Conservation (phyloP, 1,140 invertebrate species). For the Sinella curviseta region DNA sequence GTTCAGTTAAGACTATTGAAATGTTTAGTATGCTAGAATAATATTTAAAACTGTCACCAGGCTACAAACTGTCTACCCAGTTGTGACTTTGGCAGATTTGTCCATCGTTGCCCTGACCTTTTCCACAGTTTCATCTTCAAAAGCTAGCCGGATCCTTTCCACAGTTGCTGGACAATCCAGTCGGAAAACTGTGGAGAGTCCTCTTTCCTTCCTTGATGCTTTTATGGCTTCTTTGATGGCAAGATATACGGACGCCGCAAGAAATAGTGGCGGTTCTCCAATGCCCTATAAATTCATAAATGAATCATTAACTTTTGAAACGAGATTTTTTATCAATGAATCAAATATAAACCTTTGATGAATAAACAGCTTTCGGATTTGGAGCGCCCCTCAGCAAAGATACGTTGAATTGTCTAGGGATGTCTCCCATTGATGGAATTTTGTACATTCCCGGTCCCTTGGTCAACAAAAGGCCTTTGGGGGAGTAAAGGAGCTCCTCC, state of each 20-base stretch:
- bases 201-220: slow-evolving; percentile 53
- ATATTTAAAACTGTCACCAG: too few relatives aligned
- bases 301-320: background rate
- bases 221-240: slow-evolving; percentile 62
- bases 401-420: slow-evolving; percentile 66
- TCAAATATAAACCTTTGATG: slow-evolving; percentile 62
- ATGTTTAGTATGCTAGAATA: too few relatives aligned
- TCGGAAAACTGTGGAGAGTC: slow-evolving; percentile 59
- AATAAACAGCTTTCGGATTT: slow-evolving; percentile 67
- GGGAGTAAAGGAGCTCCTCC: slow-evolving; percentile 64
- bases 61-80: too few relatives aligned
- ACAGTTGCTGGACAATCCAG: slow-evolving; percentile 86
- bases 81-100: too few relatives aligned
- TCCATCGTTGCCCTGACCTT: slow-evolving; percentile 60
- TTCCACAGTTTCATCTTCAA: slow-evolving; percentile 74
- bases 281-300: slow-evolving; percentile 56
- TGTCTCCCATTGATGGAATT: slow-evolving; percentile 62
- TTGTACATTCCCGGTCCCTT: slow-evolving; percentile 68
- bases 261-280: slow-evolving; percentile 69
- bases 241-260: slow-evolving; percentile 65
- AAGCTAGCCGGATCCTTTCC: slow-evolving; percentile 84
- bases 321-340: background rate
- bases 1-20: too few relatives aligned
- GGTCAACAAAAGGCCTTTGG: slow-evolving; percentile 61
- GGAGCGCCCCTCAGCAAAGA: slow-evolving; percentile 63